Base-by-base conservation (phyloP, 2,888 invertebrate species). In the Horisme vitalbata region DNA sequence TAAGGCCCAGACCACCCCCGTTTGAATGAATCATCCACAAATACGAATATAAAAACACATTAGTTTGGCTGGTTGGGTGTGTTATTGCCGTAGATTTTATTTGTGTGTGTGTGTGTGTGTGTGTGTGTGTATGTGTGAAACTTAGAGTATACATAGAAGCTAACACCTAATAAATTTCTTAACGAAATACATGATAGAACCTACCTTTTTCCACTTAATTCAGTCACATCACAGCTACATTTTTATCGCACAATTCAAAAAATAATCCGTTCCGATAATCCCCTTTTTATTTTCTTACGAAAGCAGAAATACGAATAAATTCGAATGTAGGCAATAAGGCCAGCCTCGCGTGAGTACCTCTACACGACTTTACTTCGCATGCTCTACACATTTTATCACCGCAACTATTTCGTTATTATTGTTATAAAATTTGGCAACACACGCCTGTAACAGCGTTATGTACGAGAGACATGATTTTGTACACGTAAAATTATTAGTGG, bases 311-410 rank as follows among this genome's bases (percentile, higher is more conserved):
- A 36, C 30, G 34, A 37, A 51, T 51, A 57, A 41, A 54, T 52
- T 43, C 39, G 24, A 45, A 46, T 45, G 45, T 59, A 55, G 57
- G 66, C 60, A 58, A 51, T 59, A 63, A 49, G 51, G 61, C 62
- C 60, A 58, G 43, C 57, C 30, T 64, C 59, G 70, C 70, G 70
- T 69, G 68, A 46, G 57, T 28, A 23, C 9, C n/a, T n/a, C n/a
- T n/a, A n/a, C n/a, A 32, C 45, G 37, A 33, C 44, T 53, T 55
- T 43, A 36, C 52, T 49, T 69, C 60, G 70, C 74, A 71, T 72
- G 73, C 58, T 62, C 38, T 63, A 69, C 57, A 64, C 58, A 47
- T 59, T 68, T 65, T 68, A 68, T 65, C 63, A 65, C 55, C 55
- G 55, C 55, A 63, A 66, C 61, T 59, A 58, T 70, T 68, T 57